Evolutionary conservation across 2,797 vertebrate genomes (phyloP).

Genomic region (Xyrichtys novacula): DNA sequence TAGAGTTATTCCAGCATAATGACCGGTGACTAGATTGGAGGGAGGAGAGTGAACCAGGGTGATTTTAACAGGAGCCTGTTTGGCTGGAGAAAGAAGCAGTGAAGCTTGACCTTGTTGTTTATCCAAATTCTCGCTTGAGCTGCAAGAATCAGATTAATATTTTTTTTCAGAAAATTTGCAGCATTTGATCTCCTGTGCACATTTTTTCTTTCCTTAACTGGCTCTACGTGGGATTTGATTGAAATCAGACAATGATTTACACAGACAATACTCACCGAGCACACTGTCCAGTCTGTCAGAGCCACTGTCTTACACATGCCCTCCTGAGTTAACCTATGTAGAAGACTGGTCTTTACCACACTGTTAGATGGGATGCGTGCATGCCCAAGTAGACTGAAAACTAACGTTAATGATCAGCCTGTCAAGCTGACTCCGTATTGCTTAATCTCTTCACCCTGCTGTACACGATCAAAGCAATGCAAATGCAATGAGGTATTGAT

Average conservation of each 20-base stretch:
- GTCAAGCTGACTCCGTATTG: conserved; percentile 76
- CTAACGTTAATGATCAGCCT: conserved; percentile 79
- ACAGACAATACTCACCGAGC: conserved; percentile 52
- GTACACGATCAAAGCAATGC: conserved; percentile 78
- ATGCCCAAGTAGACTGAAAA: conserved; percentile 73
- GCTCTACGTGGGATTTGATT: conserved; percentile 48
- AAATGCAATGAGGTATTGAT: conserved; percentile 78
- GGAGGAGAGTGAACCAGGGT: conserved; percentile 38
- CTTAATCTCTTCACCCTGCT: conserved; percentile 77
- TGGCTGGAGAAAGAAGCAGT: conserved; percentile 42
- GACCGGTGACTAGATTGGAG: conserved; percentile 69
- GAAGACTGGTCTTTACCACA: conserved; percentile 78
- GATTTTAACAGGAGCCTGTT: conserved; percentile 35
- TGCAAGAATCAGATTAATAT: no score
- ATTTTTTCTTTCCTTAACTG: conserved; percentile 63
- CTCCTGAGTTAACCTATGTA: conserved; percentile 77
- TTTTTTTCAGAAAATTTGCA: conserved; percentile 78
- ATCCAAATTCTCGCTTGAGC: conserved; percentile 87
- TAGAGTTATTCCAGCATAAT: conserved; percentile 86
- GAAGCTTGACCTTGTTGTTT: conserved; percentile 78
- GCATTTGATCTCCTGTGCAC: conserved; percentile 74
- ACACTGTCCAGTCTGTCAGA: conserved; percentile 52
- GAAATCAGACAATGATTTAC: conserved; percentile 58
- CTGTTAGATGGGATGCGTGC: conserved; percentile 63
- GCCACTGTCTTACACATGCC: conserved; percentile 71